Evolutionary conservation across 1,140 invertebrate species (phyloP), one percentile per base, ranked within the genome.

Genomic region (Macrobrachium rosenbergii): DNA sequence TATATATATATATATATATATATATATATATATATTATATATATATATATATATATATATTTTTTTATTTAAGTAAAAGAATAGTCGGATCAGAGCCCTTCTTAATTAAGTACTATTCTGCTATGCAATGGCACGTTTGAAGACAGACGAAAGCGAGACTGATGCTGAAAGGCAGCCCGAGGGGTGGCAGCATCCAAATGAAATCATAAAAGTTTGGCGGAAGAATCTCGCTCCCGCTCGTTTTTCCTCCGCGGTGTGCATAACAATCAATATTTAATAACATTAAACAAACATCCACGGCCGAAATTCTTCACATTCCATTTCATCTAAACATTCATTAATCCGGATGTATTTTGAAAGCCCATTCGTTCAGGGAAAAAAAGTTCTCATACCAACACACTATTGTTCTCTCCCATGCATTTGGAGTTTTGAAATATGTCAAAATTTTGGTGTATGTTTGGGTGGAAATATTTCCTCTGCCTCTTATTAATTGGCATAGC

Each of bases 221-320:
- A 52, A 52, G 52, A 52, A 52, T 52, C 7, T 12, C 0, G 2
- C 2, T 8, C 7, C 52, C 2, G 52, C 16, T 77, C 59, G 17
- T 75, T 21, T 58, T 23, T 58, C 75, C 45, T 72, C 43, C 1
- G 12, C 75, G 21, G 45, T 58, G 16, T 23, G 21, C 45, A 16
- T 45, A 60, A 81, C 45, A 63, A 81, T 28, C 63, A 60, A 23
- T 17, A 67, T 23, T 81, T 43, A 14, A 81, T 81, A 64, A 81
- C 59, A 77, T 77, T 77, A 77, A 59, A 59, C 37, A 77, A 58
- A 43, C 17, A 64, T 60, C 45, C 79, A 52, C 8, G 63, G 79
- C 63, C 79, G 43, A 62, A 43, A 81, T 81, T 37, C 79, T 67
- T 81, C 62, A 67, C 79, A 67, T 81, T 81, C 79, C 79, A 81